Conservation (phyloP, 2,888 invertebrate species). For the Pomacea canaliculata region DNA sequence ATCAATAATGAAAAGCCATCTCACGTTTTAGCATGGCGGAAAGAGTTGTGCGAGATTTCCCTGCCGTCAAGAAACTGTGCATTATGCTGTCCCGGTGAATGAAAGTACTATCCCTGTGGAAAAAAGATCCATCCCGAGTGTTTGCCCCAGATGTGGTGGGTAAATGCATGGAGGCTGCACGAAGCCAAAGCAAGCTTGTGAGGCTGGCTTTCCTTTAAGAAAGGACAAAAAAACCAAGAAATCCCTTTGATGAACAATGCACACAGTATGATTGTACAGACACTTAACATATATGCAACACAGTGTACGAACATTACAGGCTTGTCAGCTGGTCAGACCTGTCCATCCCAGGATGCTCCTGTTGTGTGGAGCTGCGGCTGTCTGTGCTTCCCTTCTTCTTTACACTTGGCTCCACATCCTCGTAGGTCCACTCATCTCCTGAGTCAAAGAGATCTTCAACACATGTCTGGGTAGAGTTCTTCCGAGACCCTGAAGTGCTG, state of each 20-base stretch:
- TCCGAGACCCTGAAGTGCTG: not conserved
- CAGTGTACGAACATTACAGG: too few species aligned
- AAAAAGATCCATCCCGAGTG: slow-evolving; percentile 4
- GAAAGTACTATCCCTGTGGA: slow-evolving; percentile 15
- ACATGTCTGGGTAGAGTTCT: slow-evolving; percentile 12
- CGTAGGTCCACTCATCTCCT: slow-evolving; percentile 46
- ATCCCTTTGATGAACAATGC: too few species aligned
- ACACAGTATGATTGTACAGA: too few species aligned
- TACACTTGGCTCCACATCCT: not conserved
- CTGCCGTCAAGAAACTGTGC: slow-evolving; percentile 22
- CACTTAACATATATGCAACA: too few species aligned
- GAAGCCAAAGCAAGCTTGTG: slow-evolving; percentile 11
- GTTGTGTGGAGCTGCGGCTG: too few species aligned
- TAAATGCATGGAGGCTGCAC: slow-evolving; percentile 11
- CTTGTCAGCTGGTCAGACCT: too few species aligned
- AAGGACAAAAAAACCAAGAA: not conserved
- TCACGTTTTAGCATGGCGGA: slow-evolving; percentile 16
- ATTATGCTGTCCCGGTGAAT: slow-evolving; percentile 12
- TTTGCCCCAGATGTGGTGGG: slow-evolving; percentile 16
- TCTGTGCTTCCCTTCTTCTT: too few species aligned
- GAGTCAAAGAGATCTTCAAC: slow-evolving; percentile 50
- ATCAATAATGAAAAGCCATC: not conserved
- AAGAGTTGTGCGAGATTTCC: slow-evolving; percentile 25
- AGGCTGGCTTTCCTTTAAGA: slow-evolving; percentile 10
- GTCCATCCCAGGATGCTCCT: too few species aligned